Evolutionary conservation across 1,140 invertebrate species (phyloP).

Genomic region (Solen grandis): DNA sequence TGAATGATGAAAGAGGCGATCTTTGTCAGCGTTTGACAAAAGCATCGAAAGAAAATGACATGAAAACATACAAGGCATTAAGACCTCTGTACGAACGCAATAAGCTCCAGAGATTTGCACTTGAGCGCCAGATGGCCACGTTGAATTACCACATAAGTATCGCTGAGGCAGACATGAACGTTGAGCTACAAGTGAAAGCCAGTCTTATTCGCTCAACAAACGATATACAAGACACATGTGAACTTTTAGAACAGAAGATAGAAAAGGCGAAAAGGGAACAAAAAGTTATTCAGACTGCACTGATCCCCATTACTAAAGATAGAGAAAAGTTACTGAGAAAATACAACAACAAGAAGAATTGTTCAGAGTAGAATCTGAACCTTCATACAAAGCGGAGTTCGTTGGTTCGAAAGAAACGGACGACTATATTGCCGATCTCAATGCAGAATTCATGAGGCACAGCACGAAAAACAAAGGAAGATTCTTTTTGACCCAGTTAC

Average conservation of each 20-base stretch:
- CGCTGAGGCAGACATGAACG: slow-evolving; percentile 62
- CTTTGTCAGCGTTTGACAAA: slow-evolving; percentile 60
- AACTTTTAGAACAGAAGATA: slow-evolving; percentile 69
- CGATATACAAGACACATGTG: slow-evolving; percentile 74
- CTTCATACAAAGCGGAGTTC: too few relatives aligned
- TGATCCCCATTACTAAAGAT: slow-evolving; percentile 71
- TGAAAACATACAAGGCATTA: slow-evolving; percentile 61
- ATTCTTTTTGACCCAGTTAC: too few relatives aligned
- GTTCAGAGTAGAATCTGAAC: too few relatives aligned
- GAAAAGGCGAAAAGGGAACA: slow-evolving; percentile 66
- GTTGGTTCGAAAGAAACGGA: too few relatives aligned
- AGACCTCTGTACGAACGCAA: slow-evolving; percentile 69
- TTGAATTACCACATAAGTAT: slow-evolving; percentile 66
- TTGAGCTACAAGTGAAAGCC: slow-evolving; percentile 70
- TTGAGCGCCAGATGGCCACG: slow-evolving; percentile 68
- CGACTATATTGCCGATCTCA: too few relatives aligned
- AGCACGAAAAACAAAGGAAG: too few relatives aligned
- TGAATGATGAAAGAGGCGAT: slow-evolving; percentile 63
- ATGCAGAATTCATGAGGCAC: too few relatives aligned
- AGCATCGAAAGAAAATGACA: slow-evolving; percentile 51
- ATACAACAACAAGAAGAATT: too few relatives aligned
- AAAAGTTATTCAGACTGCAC: slow-evolving; percentile 67
- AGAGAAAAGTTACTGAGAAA: too few relatives aligned
- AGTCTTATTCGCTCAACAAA: slow-evolving; percentile 73
- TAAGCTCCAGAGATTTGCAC: slow-evolving; percentile 68